phyloP scores from a whole-genome alignment of 2,797 vertebrate species.

The Chiroxiphia lanceolata region DNA sequence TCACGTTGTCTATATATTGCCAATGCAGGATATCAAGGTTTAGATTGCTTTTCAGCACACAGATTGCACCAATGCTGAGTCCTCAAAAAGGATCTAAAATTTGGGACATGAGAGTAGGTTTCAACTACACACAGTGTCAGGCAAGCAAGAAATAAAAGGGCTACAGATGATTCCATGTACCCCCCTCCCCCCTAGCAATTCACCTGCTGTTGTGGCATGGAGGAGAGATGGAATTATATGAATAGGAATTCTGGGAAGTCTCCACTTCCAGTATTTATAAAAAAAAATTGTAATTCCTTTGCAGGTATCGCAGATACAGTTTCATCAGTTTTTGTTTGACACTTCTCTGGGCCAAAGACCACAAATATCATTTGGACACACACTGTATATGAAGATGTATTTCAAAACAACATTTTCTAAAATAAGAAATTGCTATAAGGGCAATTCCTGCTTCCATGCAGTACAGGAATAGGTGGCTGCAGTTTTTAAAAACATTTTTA shows the following conservation, averaged over 20 bases:
- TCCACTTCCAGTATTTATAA: neutral
- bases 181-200: neutral
- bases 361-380: neutral
- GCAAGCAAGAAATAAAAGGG: neutral
- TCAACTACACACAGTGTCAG: neutral
- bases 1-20: neutral
- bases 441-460: neutral
- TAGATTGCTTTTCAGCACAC: neutral
- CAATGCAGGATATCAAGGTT: neutral
- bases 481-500: neutral
- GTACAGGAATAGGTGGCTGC: neutral
- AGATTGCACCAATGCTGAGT: neutral
- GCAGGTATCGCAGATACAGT: constrained; percentile 90
- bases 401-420: neutral
- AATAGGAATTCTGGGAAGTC: neutral
- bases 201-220: neutral
- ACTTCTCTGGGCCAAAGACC: neutral
- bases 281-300: neutral
- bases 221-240: neutral
- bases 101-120: neutral
- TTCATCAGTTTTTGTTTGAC: constrained; percentile 82
- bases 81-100: neutral
- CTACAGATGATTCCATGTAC: neutral
- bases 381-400: neutral
- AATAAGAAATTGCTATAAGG: neutral